Conservation (phyloP, 23 tunicate species). For the Trididemnum miniatum region DNA sequence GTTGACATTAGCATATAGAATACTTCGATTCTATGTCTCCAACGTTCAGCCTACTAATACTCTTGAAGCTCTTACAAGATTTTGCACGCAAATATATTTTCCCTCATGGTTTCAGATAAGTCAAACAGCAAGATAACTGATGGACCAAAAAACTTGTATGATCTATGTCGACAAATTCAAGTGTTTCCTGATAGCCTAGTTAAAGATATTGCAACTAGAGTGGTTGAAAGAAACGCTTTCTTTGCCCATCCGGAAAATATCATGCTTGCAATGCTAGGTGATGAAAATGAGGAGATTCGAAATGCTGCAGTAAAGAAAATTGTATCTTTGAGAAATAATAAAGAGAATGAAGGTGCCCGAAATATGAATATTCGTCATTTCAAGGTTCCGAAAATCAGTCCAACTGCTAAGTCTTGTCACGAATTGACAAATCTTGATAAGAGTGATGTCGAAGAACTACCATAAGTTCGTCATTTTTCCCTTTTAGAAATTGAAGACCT, state of each 20-base stretch:
- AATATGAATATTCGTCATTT: no score
- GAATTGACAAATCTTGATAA: neutral
- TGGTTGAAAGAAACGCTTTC: neutral
- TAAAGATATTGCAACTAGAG: neutral
- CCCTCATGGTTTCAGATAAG: no score
- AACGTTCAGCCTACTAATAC: neutral
- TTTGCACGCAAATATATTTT: no score
- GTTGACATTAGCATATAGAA: neutral
- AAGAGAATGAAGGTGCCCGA: neutral
- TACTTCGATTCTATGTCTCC: neutral
- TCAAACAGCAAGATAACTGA: neutral
- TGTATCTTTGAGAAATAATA: neutral
- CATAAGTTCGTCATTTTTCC: neutral
- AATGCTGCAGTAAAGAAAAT: neutral
- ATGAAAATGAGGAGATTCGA: no score
- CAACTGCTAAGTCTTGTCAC: neutral
- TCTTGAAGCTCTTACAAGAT: no score
- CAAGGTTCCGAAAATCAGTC: neutral
- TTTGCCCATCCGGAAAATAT: no score
- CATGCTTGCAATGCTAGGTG: no score
- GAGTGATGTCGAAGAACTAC: neutral
- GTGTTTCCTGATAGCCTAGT: neutral
- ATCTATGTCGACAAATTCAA: neutral
- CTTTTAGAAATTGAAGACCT: no score
- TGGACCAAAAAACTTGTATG: constrained; percentile 5